Percentiles rank a stretch among this genome's conserved stretches.
Evolutionary conservation across 2,888 invertebrate species (phyloP).

Genomic region (Lasioglossum marginatum): DNA sequence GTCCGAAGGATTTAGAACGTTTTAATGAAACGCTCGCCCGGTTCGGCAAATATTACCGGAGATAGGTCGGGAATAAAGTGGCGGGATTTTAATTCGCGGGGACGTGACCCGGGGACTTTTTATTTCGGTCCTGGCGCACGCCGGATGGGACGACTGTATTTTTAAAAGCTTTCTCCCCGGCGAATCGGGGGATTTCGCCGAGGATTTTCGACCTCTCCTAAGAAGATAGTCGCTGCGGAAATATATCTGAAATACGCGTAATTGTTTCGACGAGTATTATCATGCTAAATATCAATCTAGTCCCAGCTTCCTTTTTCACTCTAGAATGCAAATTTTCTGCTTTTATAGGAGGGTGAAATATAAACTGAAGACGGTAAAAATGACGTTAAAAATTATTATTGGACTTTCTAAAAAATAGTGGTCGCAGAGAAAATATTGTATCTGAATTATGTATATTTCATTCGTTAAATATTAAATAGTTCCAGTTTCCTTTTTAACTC

Average conservation of each 20-base stretch:
- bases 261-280: not conserved
- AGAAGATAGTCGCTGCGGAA: not conserved
- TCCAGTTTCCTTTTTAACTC: too few relatives aligned
- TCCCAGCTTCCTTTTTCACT: not conserved
- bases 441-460: too few relatives aligned
- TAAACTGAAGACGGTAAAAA: too few relatives aligned
- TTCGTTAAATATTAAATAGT: too few relatives aligned
- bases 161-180: not conserved
- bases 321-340: too few relatives aligned
- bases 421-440: not conserved
- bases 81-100: conserved; percentile 3
- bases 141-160: not conserved
- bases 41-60: not conserved
- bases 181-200: not conserved
- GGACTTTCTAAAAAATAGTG: too few relatives aligned
- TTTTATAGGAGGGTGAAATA: too few relatives aligned
- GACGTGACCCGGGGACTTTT: conserved; percentile 1
- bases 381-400: too few relatives aligned
- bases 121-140: not conserved
- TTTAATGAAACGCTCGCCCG: conserved; percentile 23
- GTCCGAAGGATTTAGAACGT: conserved; percentile 1
- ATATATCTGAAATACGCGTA: not conserved
- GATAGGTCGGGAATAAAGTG: not conserved
- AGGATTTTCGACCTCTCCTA: not conserved
- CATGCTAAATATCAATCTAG: not conserved